Evolutionary conservation across 1,140 invertebrate genomes (phyloP), one percentile per base, ranked within the genome.

Genomic region (Scaptomyza montana): DNA sequence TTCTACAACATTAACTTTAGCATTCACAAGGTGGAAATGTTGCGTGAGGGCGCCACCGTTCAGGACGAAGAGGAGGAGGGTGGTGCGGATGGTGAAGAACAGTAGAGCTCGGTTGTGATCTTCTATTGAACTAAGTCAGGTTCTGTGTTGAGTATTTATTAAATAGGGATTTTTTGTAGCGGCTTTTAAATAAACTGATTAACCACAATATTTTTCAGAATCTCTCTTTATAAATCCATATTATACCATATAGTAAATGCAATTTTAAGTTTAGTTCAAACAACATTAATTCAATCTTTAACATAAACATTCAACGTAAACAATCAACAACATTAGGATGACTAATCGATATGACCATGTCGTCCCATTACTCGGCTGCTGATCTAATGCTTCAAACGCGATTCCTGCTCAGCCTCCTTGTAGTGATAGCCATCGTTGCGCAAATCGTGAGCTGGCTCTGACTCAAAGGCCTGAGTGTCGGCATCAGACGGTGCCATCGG

Each of bases 1-100:
- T 92, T 76, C 63, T 92, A 92, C 53, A 92, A 92, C 56, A 80
- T 90, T 3, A 74, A 80, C 51, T 92, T 92, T 8, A 81, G 66
- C 45, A 72, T 92, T 16, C 87, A 92, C 64, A 89, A 90, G 50
- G 91, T 92, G 39, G 81, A 92, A 33, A 84, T 91, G 86, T 12
- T 90, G 46, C 73, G 77, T 1, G 81, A 87, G 13, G 80, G 86
- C 16, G 78, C 82, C 51, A 78, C 75, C 1, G 66, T 89, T 0
- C 82, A 90, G 39, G 71, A 91, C 19, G 77, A 89, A n/a, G 80
- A 77, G 33, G 85, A 86, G 41, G 85, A 86, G 36, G 76, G 76
- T 7, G 73, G 41, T 1, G 68, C 66, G 36, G 71, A 13, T 1
- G 53, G 16, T 2, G 57, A 30, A 59, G 1, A 56, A 10, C 39